Conservation (phyloP, 35 echinoderm and acorn worm species). For the Anneissia japonica region DNA sequence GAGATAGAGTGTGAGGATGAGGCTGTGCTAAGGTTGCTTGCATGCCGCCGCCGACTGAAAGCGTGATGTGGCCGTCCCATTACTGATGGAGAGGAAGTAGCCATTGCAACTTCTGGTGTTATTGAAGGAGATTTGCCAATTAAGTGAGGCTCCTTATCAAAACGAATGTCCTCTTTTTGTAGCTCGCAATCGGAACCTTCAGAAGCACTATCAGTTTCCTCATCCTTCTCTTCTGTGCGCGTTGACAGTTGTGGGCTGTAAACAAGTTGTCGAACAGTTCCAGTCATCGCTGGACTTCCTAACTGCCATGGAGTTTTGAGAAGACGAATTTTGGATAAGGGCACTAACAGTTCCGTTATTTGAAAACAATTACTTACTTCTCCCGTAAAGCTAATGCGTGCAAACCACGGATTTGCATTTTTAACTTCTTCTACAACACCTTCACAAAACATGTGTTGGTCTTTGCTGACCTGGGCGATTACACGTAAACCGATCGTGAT, state of each 20-base stretch:
- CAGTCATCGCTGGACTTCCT: not conserved
- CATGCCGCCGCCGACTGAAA: slow-evolving; percentile 55
- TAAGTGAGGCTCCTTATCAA: slow-evolving; percentile 28
- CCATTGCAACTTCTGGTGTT: not conserved
- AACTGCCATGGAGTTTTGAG: slow-evolving; percentile 62
- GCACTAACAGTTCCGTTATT: slow-evolving; percentile 5
- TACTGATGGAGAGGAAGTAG: not conserved
- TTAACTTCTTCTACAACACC: slow-evolving; percentile 40
- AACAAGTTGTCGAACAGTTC: not conserved
- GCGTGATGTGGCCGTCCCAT: not conserved
- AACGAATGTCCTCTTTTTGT: slow-evolving; percentile 63
- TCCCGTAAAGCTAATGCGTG: not conserved
- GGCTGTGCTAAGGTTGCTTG: slow-evolving; percentile 75
- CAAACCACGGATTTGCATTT: not conserved
- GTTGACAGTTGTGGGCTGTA: not conserved
- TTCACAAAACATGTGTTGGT: slow-evolving; percentile 44
- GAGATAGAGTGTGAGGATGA: slow-evolving; percentile 62
- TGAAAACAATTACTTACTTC: not conserved
- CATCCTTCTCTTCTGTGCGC: not conserved
- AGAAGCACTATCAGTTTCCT: not conserved
- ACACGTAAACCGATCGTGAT: slow-evolving; percentile 53
- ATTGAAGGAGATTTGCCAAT: slow-evolving; percentile 17
- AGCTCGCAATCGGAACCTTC: slow-evolving; percentile 84
- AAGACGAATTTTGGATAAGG: slow-evolving; percentile 69
- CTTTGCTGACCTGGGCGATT: slow-evolving; percentile 52